Conservation (phyloP, 2,113 vertebrate genomes). For the Microcebus ravelobensis region DNA sequence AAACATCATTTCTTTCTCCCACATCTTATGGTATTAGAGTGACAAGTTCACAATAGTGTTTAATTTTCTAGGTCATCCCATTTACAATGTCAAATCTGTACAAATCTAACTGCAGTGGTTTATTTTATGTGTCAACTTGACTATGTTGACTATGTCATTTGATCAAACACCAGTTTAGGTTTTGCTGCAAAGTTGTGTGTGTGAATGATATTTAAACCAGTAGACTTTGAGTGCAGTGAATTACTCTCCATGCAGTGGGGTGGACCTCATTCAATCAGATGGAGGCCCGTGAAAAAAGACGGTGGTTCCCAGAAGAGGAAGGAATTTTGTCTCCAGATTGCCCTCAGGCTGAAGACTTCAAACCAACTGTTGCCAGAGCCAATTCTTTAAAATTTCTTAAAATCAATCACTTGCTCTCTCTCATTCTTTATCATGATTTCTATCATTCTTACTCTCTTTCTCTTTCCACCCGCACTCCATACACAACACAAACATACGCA, state of each 20-base stretch:
- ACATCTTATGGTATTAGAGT: background rate
- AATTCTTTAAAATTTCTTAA: background rate
- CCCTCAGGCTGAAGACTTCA: background rate
- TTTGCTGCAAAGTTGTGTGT: background rate
- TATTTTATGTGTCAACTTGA: background rate
- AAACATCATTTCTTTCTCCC: background rate
- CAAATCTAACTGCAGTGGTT: background rate
- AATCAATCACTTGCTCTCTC: background rate
- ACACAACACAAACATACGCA: background rate
- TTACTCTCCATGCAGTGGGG: background rate
- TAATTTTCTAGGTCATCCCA: background rate
- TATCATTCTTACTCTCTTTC: rapidly evolving
- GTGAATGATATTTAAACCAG: background rate
- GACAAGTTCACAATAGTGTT: background rate
- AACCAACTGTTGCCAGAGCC: background rate
- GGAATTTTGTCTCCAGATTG: background rate
- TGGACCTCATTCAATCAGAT: background rate
- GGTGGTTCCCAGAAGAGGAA: background rate
- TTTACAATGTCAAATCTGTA: background rate
- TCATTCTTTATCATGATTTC: too few relatives aligned
- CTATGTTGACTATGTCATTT: background rate
- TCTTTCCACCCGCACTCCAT: too few relatives aligned
- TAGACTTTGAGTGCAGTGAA: background rate
- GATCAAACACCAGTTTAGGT: background rate
- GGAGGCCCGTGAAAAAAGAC: background rate